Base-by-base conservation (phyloP, 2,888 invertebrate species). In the Coelogynopora nodosa region DNA sequence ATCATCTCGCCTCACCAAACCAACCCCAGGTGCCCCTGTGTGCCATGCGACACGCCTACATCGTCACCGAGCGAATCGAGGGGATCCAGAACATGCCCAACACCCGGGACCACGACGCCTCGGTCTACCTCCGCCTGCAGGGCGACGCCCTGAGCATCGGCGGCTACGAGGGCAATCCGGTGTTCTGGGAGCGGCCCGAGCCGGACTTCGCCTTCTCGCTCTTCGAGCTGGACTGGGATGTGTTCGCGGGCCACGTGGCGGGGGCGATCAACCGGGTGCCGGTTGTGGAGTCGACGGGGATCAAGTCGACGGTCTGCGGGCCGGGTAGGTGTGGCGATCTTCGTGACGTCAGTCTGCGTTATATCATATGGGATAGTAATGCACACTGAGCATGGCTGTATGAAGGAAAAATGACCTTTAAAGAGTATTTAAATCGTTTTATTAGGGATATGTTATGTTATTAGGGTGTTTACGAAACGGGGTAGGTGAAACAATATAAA, bases 31-130 rank as follows among this genome's bases (percentile, higher is more conserved):
- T 97, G 18, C 97, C 97, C 0, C 89, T 96, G 31, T 92, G 95
- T 13, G 94, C 96, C 0, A 95, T 96, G 94, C 95, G 95, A 90
- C 97, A 97, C 90, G 94, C 96, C 0, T 97, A 96, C 90, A 94
- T 97, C 0, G 94, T 96, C 0, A 95, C 95, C 0, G 95, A 96
- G 88, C 93, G 94, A 0, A 94, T 96, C 18, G 94, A 95, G 0
- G 95, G 95, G 88, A 93, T 95, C 93, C 94, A 86, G 94, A 94
- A 82, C 92, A 94, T 91, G 87, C 96, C 97, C 0, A 96, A 96
- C 90, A 93, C 96, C 18, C 93, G 96, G 67, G 96, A 96, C 91
- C 96, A 96, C 89, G 97, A 97, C 90, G 94, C 94, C 2, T 94
- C 94, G 26, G 93, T 96, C 28, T 97, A 96, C 90, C 94, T 96